Percentiles rank a stretch among this genome's conserved stretches.
Conservation (phyloP, 2,113 vertebrate species). For the Pangasianodon gigas region DNA sequence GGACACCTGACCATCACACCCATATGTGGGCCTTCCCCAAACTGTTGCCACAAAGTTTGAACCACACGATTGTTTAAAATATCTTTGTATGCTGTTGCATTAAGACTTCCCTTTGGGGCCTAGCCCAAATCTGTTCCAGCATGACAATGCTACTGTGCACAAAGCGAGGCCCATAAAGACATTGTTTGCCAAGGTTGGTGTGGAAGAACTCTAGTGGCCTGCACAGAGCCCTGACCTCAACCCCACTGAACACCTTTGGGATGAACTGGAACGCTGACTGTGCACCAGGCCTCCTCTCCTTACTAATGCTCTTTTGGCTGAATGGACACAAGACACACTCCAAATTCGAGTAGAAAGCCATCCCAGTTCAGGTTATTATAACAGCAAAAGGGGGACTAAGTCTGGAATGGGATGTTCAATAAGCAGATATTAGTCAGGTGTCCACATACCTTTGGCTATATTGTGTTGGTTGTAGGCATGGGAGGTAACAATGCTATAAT, state of each 20-base stretch:
- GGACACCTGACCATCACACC: too few species aligned
- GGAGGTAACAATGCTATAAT: not conserved
- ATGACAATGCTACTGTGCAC: not conserved
- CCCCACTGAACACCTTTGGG: not conserved
- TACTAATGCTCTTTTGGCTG: not conserved
- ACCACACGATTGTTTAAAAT: too few species aligned
- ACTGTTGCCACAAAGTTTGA: too few species aligned
- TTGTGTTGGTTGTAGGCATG: not conserved
- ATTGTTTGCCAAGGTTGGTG: not conserved
- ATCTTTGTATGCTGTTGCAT: too few species aligned
- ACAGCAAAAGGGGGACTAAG: not conserved
- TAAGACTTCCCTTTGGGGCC: not conserved
- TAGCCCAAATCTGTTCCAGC: not conserved
- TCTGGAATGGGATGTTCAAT: not conserved
- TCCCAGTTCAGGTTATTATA: not conserved
- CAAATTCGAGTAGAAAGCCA: not conserved
- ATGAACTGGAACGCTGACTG: not conserved
- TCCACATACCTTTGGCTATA: not conserved
- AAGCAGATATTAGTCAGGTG: not conserved
- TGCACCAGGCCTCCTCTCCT: not conserved
- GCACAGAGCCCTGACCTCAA: not conserved
- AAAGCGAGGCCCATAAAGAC: not conserved
- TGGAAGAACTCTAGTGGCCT: not conserved
- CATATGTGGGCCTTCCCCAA: too few species aligned
- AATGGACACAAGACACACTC: not conserved